phyloP scores from a whole-genome alignment of 2,888 invertebrate genomes.

The Noctua janthina region DNA sequence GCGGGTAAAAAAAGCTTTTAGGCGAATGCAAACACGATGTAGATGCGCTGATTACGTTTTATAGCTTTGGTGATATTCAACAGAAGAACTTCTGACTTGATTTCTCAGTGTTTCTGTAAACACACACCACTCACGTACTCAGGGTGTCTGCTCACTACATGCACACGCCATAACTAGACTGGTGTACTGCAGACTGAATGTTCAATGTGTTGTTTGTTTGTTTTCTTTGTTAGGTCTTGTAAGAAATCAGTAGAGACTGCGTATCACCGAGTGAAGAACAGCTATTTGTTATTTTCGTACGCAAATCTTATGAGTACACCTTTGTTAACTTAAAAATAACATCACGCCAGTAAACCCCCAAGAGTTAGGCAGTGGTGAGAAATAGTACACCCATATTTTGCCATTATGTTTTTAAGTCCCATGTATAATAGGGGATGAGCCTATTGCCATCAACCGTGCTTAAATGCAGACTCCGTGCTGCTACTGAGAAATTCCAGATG shows the following conservation, averaged over 20 bases:
- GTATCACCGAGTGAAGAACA: neutral
- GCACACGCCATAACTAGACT: slow-evolving; percentile 14
- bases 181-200: neutral
- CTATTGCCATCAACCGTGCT: no score
- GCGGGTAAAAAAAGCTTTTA: neutral
- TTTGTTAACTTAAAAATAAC: no score
- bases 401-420: no score
- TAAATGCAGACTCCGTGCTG: no score
- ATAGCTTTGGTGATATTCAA: neutral
- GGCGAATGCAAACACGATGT: neutral
- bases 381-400: no score
- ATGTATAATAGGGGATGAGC: no score
- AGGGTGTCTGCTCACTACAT: neutral
- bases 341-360: no score
- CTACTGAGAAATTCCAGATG: no score
- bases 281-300: neutral
- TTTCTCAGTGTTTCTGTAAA: neutral
- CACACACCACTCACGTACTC: slow-evolving; percentile 5
- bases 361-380: no score
- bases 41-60: neutral
- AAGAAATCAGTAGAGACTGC: neutral
- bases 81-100: slow-evolving; percentile 23
- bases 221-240: neutral
- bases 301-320: neutral
- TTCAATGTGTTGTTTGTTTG: neutral